Percentiles rank a stretch among this genome's conserved stretches.
Conservation (phyloP, 2,797 vertebrate species). For the Spondyliosoma cantharus region DNA sequence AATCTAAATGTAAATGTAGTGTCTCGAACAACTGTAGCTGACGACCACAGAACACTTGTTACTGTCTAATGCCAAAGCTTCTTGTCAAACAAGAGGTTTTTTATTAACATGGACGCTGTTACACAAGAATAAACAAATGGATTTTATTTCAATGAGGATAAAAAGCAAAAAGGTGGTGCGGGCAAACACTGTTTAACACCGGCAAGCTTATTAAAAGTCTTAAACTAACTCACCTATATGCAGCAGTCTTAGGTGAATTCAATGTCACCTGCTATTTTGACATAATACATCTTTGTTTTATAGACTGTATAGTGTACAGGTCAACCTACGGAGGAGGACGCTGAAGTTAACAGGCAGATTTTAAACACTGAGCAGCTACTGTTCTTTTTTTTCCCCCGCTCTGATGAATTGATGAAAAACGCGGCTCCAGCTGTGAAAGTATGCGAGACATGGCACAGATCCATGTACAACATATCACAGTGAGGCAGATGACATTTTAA, state of each 20-base stretch:
- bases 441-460: slow-evolving; percentile 16
- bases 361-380: background rate
- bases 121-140: no score
- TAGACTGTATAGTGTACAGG: background rate
- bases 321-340: background rate
- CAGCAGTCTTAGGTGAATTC: no score
- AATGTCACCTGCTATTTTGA: background rate
- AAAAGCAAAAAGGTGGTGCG: no score
- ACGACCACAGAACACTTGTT: no score
- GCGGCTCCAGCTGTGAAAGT: slow-evolving; percentile 2
- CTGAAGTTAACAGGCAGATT: background rate
- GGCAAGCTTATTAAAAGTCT: background rate
- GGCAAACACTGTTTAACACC: no score
- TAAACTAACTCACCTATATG: background rate
- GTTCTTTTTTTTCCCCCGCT: background rate
- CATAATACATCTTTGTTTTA: background rate
- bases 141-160: no score
- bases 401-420: slow-evolving; percentile 14
- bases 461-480: slow-evolving; percentile 22
- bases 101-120: no score
- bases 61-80: no score
- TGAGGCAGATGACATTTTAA: slow-evolving; percentile 18
- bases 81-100: no score
- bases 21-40: no score
- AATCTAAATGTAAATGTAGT: no score